Evolutionary conservation across 2,113 vertebrate genomes (phyloP), one percentile per base, ranked within the genome.

Genomic region (Glareola pratincola): DNA sequence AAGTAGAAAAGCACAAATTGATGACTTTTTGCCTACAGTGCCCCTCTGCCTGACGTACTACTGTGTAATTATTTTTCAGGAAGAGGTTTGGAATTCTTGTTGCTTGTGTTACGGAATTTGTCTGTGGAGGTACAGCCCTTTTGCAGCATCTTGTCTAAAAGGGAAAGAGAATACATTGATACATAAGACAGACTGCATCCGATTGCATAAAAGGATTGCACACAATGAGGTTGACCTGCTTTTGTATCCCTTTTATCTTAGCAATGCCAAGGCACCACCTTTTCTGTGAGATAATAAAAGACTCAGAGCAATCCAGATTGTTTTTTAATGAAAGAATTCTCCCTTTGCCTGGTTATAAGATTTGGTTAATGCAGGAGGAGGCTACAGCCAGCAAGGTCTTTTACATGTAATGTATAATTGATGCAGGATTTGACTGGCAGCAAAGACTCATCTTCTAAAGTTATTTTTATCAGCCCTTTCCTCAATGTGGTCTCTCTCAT

Each of bases 301-400:
- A 5, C 67, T 74, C 47, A 4, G 7, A 85, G 59, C 2, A 9
- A 86, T 93, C 8, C 41, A 47, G 72, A 30, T 78, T 81, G 56
- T 85, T 92, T 79, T 91, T 94, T 95, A 96, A 89, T 91, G 76
- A 96, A 89, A 92, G 21, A 39, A 75, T 93, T 96, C 66, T 92
- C 36, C 47, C 6, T 6, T 47, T 41, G 56, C 60, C 45, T 72
- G 36, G 43, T 47, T 95, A 67, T 72, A 86, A 60, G 72, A 75
- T 94, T 89, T 93, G 86, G 73, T 34, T 94, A 96, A 94, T 78
- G 36, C 76, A 78, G 69, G 60, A 91, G 88, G 72, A 96, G 48
- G 91, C n/a, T 72, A 60, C 71, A 93, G 72, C 32, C 68, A 93
- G 66, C 54, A 92, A 93, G 83, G 56, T 89, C 79, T 90, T 95